Percentiles rank a stretch among this genome's conserved stretches.
phyloP scores from a whole-genome alignment of 1,140 invertebrate species.

The Hirudo medicinalis region DNA sequence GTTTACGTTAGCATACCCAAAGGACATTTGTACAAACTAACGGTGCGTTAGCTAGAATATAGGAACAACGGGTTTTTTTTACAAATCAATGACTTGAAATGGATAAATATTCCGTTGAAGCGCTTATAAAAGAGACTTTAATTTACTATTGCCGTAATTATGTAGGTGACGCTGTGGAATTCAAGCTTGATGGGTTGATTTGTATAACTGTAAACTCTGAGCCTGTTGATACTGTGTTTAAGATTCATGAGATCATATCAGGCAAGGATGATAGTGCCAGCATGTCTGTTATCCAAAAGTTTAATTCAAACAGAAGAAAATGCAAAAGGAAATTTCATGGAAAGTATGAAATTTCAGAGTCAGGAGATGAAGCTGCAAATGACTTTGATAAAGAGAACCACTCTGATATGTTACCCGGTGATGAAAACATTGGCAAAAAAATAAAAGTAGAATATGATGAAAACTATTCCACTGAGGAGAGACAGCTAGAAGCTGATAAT shows the following conservation, averaged over 20 bases:
- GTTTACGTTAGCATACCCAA: too few species aligned
- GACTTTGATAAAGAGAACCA: slow-evolving; percentile 4
- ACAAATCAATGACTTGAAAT: neutral
- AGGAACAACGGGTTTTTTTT: too few species aligned
- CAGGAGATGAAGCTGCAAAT: neutral
- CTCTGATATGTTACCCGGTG: neutral
- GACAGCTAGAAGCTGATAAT: neutral
- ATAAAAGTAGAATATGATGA: slow-evolving; percentile 3
- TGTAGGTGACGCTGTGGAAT: neutral
- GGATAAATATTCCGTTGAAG: slow-evolving; percentile 14
- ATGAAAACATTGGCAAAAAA: slow-evolving; percentile 11
- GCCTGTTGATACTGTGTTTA: slow-evolving; percentile 9
- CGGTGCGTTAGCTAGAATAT: too few species aligned
- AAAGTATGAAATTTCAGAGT: neutral
- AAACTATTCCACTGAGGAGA: neutral
- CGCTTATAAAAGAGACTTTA: slow-evolving; percentile 5
- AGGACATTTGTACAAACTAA: too few species aligned
- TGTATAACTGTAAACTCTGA: slow-evolving; percentile 10
- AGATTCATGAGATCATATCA: neutral
- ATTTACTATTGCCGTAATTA: slow-evolving; percentile 5
- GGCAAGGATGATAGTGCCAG: neutral
- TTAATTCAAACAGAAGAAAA: too few species aligned
- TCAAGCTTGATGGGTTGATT: neutral
- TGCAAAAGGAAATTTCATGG: neutral
- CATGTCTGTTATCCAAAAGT: too few species aligned